These are phyloP conservation scores for Adoxophyes honmai DNA, from an alignment of 1,140 invertebrate species.

Conservation along the genomic window DNA sequence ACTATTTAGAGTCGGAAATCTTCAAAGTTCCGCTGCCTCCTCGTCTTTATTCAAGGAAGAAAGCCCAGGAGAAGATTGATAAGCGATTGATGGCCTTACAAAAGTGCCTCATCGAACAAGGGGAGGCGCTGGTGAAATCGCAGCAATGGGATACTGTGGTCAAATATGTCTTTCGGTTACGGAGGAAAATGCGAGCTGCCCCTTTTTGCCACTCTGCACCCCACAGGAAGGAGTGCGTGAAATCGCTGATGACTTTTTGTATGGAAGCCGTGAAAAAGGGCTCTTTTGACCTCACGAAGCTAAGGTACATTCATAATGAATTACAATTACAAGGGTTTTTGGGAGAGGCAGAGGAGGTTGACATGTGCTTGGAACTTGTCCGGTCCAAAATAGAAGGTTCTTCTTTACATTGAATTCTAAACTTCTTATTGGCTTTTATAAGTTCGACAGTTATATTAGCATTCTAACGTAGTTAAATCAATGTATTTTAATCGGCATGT, in stretches of 20 bases:
- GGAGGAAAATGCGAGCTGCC: constrained; percentile 83
- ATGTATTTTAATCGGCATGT: no score
- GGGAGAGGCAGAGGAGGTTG: constrained; percentile 62
- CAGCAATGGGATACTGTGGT: constrained; percentile 85
- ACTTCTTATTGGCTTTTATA: no score
- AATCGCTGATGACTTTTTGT: constrained; percentile 81
- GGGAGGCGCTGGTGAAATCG: constrained; percentile 81
- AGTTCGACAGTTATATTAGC: no score
- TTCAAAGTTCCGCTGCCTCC: constrained; percentile 83
- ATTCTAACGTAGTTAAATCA: no score
- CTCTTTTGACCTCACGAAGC: constrained; percentile 61
- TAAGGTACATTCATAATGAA: constrained; percentile 64
- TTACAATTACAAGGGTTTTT: constrained; percentile 58
- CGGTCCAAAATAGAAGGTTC: constrained; percentile 44
- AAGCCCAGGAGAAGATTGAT: constrained; percentile 81
- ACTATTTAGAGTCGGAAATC: constrained; percentile 82
- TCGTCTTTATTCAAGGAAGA: constrained; percentile 81
- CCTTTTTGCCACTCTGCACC: constrained; percentile 85
- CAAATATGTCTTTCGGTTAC: constrained; percentile 84
- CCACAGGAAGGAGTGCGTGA: constrained; percentile 84
- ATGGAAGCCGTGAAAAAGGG: constrained; percentile 82
- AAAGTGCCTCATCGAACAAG: constrained; percentile 82
- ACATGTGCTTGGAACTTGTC: constrained; percentile 57
- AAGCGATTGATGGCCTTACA: constrained; percentile 84
- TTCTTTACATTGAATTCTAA: no score